Evolutionary conservation across 2,797 vertebrate genomes (phyloP).

Genomic region (Myotis findleyi): DNA sequence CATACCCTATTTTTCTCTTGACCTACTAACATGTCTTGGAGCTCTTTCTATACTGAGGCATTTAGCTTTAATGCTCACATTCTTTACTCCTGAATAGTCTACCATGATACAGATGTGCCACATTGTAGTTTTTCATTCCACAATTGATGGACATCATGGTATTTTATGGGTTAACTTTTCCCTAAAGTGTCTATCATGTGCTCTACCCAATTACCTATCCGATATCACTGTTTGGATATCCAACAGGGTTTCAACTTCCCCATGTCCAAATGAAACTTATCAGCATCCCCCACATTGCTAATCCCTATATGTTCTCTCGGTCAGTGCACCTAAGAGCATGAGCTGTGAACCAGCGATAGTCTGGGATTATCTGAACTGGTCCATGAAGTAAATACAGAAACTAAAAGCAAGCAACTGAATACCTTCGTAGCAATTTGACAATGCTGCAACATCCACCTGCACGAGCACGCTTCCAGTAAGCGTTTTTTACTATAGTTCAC

Average conservation of each 20-base stretch:
- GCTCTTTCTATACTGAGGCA: background rate
- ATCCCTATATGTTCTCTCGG: background rate
- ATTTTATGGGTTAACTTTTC: background rate
- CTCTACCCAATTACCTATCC: background rate
- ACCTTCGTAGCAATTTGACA: background rate
- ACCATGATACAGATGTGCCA: background rate
- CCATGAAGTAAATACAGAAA: background rate
- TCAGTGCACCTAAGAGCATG: background rate
- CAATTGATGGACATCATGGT: background rate
- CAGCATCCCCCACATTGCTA: background rate
- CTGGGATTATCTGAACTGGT: constrained; percentile 4
- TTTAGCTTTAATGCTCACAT: background rate
- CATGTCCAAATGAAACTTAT: constrained; percentile 10
- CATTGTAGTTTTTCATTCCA: background rate
- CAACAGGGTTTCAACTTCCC: background rate
- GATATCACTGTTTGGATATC: background rate
- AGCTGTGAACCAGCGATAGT: background rate
- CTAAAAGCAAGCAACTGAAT: background rate
- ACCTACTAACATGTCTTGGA: background rate
- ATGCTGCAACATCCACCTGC: background rate
- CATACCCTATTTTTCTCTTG: background rate
- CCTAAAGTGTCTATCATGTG: background rate
- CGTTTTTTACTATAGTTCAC: constrained; percentile 21
- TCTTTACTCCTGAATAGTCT: background rate
- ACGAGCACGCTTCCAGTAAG: background rate